Conservation (phyloP, 2,797 vertebrate genomes). For the Channa striata region DNA sequence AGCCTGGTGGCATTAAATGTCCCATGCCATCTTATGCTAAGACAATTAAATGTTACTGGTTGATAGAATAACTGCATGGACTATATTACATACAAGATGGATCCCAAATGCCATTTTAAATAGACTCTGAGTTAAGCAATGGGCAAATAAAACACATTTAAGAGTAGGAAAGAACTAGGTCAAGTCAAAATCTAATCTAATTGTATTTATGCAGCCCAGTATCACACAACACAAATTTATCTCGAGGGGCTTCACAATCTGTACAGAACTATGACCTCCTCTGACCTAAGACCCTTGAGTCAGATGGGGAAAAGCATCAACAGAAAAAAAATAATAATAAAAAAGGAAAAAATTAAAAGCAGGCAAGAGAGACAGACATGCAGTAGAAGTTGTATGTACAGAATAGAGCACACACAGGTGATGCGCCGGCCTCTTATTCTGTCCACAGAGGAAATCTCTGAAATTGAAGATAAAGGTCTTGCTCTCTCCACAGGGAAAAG, state of each 20-base stretch:
- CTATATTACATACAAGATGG: too few relatives aligned
- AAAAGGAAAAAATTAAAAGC: background rate
- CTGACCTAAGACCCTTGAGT: background rate
- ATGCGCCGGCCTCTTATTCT: conserved; percentile 60
- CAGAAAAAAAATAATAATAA: background rate
- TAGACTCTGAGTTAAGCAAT: too few relatives aligned
- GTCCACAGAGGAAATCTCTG: conserved; percentile 75
- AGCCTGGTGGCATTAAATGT: too few relatives aligned
- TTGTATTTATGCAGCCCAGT: background rate
- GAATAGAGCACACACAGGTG: conserved; percentile 33
- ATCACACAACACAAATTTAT: background rate
- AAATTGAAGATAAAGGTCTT: conserved; percentile 76
- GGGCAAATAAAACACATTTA: too few relatives aligned
- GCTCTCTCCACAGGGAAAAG: conserved; percentile 65
- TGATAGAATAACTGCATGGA: too few relatives aligned
- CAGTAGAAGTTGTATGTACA: background rate
- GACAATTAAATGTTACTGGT: too few relatives aligned
- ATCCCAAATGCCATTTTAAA: too few relatives aligned
- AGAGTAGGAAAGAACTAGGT: background rate
- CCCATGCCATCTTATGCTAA: too few relatives aligned
- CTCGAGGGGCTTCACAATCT: background rate
- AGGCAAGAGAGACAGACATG: background rate
- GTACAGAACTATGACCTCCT: background rate
- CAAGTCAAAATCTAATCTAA: background rate
- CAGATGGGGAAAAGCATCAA: background rate